Evolutionary conservation across 2,797 vertebrate species (phyloP).

Genomic region (Spinibarbus caldwelli): DNA sequence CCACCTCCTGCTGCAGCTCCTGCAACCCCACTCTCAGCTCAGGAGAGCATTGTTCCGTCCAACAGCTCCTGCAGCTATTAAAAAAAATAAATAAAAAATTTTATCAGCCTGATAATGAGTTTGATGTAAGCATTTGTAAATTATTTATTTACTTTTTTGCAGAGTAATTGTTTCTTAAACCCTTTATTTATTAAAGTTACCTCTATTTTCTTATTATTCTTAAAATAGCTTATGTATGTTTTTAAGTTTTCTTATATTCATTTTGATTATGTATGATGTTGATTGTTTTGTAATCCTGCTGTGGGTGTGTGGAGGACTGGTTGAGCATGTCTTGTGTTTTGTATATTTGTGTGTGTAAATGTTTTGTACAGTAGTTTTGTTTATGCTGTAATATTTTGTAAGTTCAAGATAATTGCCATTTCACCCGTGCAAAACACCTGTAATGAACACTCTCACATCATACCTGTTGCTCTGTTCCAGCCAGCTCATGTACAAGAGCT

Average conservation of each 20-base stretch:
- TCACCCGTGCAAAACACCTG: too few species aligned
- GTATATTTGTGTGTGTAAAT: too few species aligned
- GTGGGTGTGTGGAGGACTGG: too few species aligned
- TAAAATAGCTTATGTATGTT: not conserved
- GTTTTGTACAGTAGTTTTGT: too few species aligned
- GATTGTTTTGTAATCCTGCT: not conserved
- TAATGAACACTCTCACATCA: not conserved
- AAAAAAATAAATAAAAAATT: too few species aligned
- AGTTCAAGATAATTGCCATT: not conserved
- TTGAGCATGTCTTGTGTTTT: too few species aligned
- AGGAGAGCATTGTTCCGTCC: constrained; percentile 70
- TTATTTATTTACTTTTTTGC: not conserved
- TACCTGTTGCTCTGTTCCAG: constrained; percentile 83
- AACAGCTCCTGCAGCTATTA: constrained; percentile 87
- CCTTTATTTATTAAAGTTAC: not conserved
- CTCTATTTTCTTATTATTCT: not conserved
- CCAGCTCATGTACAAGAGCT: constrained; percentile 81
- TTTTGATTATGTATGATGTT: not conserved
- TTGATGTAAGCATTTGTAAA: not conserved
- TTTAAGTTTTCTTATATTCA: not conserved
- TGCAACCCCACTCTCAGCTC: constrained; percentile 72
- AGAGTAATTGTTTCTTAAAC: not conserved
- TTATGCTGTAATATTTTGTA: not conserved
- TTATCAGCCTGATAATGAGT: not conserved
- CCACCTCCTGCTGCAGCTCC: constrained; percentile 79